phyloP scores from a whole-genome alignment of 2,888 invertebrate species.

The Apotomis capreana region DNA sequence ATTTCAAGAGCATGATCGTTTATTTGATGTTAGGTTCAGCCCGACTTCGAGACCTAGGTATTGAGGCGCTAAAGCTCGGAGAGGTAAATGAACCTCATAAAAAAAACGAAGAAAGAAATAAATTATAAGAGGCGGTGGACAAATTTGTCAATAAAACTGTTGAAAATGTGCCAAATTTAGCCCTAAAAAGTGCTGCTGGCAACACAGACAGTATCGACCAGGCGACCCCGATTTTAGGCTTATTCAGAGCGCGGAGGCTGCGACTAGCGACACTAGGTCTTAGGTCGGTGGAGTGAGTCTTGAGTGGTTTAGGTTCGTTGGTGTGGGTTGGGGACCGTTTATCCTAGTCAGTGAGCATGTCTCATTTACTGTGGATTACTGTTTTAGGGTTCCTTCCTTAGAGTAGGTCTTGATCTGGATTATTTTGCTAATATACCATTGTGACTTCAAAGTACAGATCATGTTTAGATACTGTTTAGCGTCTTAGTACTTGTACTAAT shows the following conservation, averaged over 20 bases:
- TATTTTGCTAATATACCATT: too few species aligned
- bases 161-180: too few species aligned
- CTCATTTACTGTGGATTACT: conserved; percentile 10
- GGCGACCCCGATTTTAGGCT: conserved; percentile 28
- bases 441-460: too few species aligned
- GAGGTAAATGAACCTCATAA: too few species aligned
- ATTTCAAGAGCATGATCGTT: conserved; percentile 1
- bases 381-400: not conserved
- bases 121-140: too few species aligned
- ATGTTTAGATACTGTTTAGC: too few species aligned
- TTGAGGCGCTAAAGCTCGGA: too few species aligned
- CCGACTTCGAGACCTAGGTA: conserved; percentile 24
- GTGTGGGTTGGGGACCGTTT: conserved; percentile 13
- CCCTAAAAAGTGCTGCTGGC: too few species aligned
- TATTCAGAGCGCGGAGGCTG: not conserved
- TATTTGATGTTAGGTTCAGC: conserved; percentile 9
- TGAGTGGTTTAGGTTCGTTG: not conserved
- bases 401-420: not conserved
- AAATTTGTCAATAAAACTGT: too few species aligned
- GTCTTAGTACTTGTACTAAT: too few species aligned
- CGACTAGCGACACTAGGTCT: not conserved
- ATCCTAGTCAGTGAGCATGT: conserved; percentile 27
- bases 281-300: not conserved
- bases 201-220: conserved; percentile 18
- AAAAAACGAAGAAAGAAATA: too few species aligned